Evolutionary conservation across 2,797 vertebrate species (phyloP).

Genomic region (Gephyroberyx darwinii): DNA sequence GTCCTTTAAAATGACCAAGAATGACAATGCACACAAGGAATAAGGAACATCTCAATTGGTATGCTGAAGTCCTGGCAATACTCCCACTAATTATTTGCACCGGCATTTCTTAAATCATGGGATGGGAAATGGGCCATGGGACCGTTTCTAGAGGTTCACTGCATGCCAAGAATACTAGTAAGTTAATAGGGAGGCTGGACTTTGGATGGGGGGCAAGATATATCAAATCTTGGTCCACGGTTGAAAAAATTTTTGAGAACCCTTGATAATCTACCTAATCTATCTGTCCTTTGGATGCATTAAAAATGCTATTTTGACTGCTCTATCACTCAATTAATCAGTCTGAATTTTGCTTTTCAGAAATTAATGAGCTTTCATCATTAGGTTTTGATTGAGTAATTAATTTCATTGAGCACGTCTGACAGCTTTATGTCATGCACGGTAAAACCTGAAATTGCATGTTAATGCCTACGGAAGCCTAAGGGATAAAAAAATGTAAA

Average conservation of each 20-base stretch:
- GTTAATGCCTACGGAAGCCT: slow-evolving; percentile 38
- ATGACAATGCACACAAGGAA: neutral
- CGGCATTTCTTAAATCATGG: neutral
- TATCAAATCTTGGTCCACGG: too few species aligned
- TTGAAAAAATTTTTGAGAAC: neutral
- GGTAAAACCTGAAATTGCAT: slow-evolving; percentile 70
- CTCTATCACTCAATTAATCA: slow-evolving; percentile 60
- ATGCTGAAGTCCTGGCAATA: neutral
- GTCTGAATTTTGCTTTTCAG: slow-evolving; percentile 54
- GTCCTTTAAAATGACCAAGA: neutral
- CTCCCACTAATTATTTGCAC: neutral
- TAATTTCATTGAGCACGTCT: slow-evolving; percentile 66
- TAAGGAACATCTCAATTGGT: neutral
- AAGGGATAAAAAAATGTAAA: slow-evolving; percentile 9
- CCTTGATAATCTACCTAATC: neutral
- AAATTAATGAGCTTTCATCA: slow-evolving; percentile 74
- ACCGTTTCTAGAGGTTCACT: neutral
- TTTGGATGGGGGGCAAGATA: neutral
- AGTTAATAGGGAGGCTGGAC: neutral
- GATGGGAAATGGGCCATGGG: neutral
- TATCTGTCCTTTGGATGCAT: slow-evolving; percentile 1
- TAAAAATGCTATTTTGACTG: slow-evolving; percentile 36
- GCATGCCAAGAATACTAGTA: neutral
- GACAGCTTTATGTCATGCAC: slow-evolving; percentile 76
- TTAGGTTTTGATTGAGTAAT: slow-evolving; percentile 70